Conservation (phyloP, 2,113 vertebrate genomes). For the Mugil cephalus region DNA sequence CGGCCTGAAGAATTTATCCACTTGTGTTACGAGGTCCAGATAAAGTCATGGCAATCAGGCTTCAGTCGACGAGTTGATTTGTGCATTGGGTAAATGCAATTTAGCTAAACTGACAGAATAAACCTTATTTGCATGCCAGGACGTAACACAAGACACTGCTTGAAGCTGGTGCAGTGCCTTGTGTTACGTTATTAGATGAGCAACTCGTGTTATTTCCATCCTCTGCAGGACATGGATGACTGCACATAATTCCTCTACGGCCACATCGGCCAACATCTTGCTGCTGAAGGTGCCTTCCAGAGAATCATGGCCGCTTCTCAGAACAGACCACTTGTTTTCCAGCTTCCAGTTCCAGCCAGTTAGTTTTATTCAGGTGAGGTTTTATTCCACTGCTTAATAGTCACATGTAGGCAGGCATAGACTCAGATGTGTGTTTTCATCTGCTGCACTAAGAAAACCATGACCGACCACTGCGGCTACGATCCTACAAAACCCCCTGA, state of each 20-base stretch:
- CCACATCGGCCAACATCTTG: not conserved
- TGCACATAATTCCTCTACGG: constrained; percentile 1
- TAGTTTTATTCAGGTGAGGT: constrained; percentile 7
- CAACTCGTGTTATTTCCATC: constrained; percentile 8
- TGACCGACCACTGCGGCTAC: no score
- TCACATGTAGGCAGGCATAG: not conserved
- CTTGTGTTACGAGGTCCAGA: not conserved
- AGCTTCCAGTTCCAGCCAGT: not conserved
- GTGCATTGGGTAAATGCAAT: constrained; percentile 9
- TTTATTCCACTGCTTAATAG: not conserved
- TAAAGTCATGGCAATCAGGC: not conserved
- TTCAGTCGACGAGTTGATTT: constrained; percentile 1
- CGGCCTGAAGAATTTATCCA: not conserved
- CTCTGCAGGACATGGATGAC: not conserved
- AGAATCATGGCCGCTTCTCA: not conserved
- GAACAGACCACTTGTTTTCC: constrained; percentile 1
- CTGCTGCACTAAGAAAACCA: no score
- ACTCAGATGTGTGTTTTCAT: not conserved
- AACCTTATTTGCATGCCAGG: constrained; percentile 1
- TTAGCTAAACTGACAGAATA: not conserved
- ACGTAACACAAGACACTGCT: not conserved
- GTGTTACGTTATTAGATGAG: not conserved
- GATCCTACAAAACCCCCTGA: no score
- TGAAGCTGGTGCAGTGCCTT: not conserved
- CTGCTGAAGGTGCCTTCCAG: not conserved